Base-by-base conservation (phyloP, 2,113 vertebrate species). In the Anoplopoma fimbria region DNA sequence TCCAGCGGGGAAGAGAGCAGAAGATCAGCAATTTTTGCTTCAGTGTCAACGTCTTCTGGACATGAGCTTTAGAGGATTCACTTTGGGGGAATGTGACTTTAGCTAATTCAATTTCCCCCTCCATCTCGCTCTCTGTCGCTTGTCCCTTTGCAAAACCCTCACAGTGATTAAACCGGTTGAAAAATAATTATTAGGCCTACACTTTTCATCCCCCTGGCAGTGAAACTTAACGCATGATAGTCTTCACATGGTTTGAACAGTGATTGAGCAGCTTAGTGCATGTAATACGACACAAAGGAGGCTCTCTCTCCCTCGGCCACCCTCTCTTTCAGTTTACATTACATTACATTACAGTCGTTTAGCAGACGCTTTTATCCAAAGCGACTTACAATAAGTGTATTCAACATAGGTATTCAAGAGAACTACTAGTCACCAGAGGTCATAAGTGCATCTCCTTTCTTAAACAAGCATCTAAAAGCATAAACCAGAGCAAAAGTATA, bases 181-280 rank as follows among this genome's bases (percentile, higher is more conserved):
- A 73, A 77, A 71, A 77, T 60, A 81, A 79, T 75, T 81, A 71
- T 81, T 34, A 12, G 53, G 21, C 21, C 7, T 10, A 71, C 76
- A 77, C 58, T 45, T 40, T 71, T 83, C 69, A 68, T 75, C n/a
- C 72, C 55, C 8, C 25, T 40, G 49, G 64, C 64, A 45, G 72
- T 51, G 51, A 33, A 76, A 75, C 38, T 40, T 58, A 81, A 78
- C 31, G 40, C 77, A 81, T 87, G 79, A 84, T 74, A 73, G 55
- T 79, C 34, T 85, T 81, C 85, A 74, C 76, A 80, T 81, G 77
- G 86, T 87, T 64, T 33, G 31, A 67, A 49, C 53, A 40, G 63
- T 31, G n/a, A 68, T 45, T 3, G 64, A 72, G 70, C 21, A 23
- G 51, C 63, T 74, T 36, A 14, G 72, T 75, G 45, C 72, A 75